Conservation (phyloP, 2,888 invertebrate species). For the Microplitis deprimator region DNA sequence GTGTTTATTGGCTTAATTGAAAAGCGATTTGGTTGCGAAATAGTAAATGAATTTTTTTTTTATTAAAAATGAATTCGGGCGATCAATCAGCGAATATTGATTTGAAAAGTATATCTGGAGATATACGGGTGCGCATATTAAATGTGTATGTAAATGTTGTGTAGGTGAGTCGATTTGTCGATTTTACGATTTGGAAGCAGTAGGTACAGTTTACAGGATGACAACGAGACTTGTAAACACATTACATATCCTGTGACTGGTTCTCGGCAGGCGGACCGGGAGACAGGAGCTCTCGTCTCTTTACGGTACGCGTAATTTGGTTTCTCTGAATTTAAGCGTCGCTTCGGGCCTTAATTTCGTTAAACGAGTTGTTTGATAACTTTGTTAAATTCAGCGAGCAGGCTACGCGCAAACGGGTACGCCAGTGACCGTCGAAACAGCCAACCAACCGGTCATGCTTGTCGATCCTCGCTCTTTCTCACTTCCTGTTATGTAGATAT, state of each 20-base stretch:
- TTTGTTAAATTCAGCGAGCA: slow-evolving; percentile 64
- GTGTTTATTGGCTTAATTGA: too few species aligned
- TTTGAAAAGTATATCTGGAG: too few species aligned
- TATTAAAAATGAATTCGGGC: too few species aligned
- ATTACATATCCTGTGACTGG: slow-evolving; percentile 14
- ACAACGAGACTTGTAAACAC: slow-evolving; percentile 11
- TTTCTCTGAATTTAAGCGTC: slow-evolving; percentile 68
- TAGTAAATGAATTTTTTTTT: too few species aligned
- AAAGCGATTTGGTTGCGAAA: too few species aligned
- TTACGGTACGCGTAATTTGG: slow-evolving; percentile 61
- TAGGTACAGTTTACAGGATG: neutral
- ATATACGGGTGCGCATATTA: neutral
- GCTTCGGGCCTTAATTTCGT: slow-evolving; percentile 67
- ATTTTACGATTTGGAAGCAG: neutral
- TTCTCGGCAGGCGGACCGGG: neutral
- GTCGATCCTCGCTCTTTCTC: slow-evolving; percentile 36
- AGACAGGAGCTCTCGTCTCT: slow-evolving; percentile 18
- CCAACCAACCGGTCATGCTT: slow-evolving; percentile 36
- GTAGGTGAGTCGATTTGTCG: neutral
- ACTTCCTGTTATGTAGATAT: slow-evolving; percentile 7
- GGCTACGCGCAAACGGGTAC: slow-evolving; percentile 50
- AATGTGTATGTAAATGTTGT: neutral
- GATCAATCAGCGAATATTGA: too few species aligned
- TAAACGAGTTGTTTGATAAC: slow-evolving; percentile 71
- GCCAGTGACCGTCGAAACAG: slow-evolving; percentile 51